A percentile compares a stretch with the other conserved stretches of the same genome.
Evolutionary conservation across 2,797 vertebrate species (phyloP).

Genomic region (Pyrocephalus nanus): DNA sequence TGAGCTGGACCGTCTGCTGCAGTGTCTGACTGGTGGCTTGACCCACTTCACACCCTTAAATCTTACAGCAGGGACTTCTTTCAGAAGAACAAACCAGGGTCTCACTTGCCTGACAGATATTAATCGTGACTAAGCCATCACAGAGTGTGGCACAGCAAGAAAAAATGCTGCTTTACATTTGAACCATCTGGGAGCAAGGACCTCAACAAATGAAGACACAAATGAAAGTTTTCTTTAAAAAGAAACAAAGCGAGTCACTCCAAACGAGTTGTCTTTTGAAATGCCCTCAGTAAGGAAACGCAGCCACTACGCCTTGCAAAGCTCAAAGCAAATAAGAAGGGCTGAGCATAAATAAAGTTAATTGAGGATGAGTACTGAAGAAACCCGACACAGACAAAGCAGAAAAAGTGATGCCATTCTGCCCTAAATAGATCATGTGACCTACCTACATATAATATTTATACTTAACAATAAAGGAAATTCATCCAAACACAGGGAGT

Average conservation of each 20-base stretch:
- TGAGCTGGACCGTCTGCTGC: neutral
- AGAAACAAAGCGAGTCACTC: neutral
- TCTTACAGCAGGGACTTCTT: neutral
- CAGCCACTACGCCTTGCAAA: neutral
- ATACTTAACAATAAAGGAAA: neutral
- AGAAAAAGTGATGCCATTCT: neutral
- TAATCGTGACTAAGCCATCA: neutral
- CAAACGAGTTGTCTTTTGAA: neutral
- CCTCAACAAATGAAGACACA: neutral
- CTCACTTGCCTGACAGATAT: neutral
- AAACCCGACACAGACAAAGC: neutral
- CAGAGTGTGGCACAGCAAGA: neutral
- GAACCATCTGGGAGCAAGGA: constrained; percentile 13
- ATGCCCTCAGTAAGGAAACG: neutral
- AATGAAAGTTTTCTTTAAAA: neutral
- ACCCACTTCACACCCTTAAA: neutral
- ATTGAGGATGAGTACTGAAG: neutral
- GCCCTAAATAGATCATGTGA: neutral
- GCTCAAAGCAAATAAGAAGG: neutral
- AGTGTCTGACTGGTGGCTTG: neutral
- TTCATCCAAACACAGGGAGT: neutral
- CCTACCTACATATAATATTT: neutral
- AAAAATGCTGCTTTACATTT: constrained; percentile 19
- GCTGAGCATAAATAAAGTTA: neutral
- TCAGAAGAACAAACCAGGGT: neutral